These are phyloP conservation scores for Euplexia lucipara DNA, from an alignment of 2,888 invertebrate genomes.

Conservation along the genomic window DNA sequence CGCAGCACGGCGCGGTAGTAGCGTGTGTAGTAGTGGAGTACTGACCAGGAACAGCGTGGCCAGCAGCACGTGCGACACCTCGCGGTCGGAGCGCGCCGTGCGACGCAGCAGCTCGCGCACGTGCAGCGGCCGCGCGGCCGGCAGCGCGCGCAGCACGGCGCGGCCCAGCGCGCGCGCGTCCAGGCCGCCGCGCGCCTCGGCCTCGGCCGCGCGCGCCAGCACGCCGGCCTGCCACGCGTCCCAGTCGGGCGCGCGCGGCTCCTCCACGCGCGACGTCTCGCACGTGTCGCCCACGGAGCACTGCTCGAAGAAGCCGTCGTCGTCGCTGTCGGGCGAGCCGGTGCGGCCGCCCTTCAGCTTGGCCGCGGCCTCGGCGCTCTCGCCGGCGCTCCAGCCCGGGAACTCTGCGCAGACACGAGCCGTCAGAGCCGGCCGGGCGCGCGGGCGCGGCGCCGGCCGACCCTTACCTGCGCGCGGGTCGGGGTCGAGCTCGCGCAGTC, in stretches of 20 bases:
- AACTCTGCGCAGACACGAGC: slow-evolving; percentile 65
- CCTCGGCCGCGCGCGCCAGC: slow-evolving; percentile 60
- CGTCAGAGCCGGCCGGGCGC: background rate
- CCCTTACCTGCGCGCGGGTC: too few species aligned
- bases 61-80: slow-evolving; percentile 59
- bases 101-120: slow-evolving; percentile 38
- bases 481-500: slow-evolving; percentile 32
- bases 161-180: slow-evolving; percentile 70
- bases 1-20: too few species aligned
- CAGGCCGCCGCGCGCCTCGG: slow-evolving; percentile 58
- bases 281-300: slow-evolving; percentile 68
- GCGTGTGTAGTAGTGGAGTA: slow-evolving; percentile 28
- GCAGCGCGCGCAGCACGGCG: slow-evolving; percentile 60
- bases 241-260: slow-evolving; percentile 19
- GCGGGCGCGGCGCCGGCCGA: background rate
- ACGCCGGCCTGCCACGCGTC: slow-evolving; percentile 65
- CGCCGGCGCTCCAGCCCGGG: slow-evolving; percentile 68
- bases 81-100: slow-evolving; percentile 22
- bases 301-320: slow-evolving; percentile 87
- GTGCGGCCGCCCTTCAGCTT: slow-evolving; percentile 27
- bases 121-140: background rate
- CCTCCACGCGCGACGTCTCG: slow-evolving; percentile 11
- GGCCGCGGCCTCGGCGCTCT: slow-evolving; percentile 56
- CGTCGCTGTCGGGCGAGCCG: slow-evolving; percentile 73
- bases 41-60: slow-evolving; percentile 59